phyloP scores from a whole-genome alignment of 37 sponge, comb jelly and placozoan genomes.

The Ephydatia muelleri region DNA sequence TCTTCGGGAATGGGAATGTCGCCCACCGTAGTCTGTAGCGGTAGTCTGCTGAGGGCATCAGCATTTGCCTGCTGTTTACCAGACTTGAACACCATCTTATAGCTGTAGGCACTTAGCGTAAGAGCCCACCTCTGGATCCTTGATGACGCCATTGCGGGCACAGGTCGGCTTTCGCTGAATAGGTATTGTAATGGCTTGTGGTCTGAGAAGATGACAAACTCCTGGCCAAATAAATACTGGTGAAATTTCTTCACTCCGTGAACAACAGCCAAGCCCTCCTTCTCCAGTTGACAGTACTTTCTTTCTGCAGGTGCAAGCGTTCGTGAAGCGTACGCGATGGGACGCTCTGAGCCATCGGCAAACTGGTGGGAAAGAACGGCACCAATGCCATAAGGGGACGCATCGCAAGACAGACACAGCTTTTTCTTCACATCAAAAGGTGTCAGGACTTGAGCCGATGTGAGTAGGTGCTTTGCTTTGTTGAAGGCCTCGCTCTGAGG shows the following conservation, averaged over 20 bases:
- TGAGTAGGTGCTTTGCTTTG: background rate
- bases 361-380: background rate
- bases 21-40: background rate
- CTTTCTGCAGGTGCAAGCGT: background rate
- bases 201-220: constrained; percentile 12
- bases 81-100: background rate
- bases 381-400: constrained; percentile 8
- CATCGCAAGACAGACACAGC: background rate
- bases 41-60: constrained; percentile 31
- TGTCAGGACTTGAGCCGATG: background rate
- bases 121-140: constrained; percentile 26
- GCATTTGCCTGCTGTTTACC: constrained; percentile 18
- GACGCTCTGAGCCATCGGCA: background rate
- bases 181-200: constrained; percentile 14
- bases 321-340: background rate
- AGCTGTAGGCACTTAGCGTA: constrained; percentile 16
- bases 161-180: background rate
- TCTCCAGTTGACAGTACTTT: constrained; percentile 6
- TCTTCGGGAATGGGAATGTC: constrained; percentile 19
- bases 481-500: background rate
- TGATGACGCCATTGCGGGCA: constrained; percentile 17
- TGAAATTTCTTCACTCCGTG: constrained; percentile 17
- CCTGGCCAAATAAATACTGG: constrained; percentile 10
- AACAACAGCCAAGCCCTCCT: constrained; percentile 4
- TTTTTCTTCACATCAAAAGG: background rate